Base-by-base conservation (phyloP, 2,888 invertebrate species). In the Heliconius cydno region DNA sequence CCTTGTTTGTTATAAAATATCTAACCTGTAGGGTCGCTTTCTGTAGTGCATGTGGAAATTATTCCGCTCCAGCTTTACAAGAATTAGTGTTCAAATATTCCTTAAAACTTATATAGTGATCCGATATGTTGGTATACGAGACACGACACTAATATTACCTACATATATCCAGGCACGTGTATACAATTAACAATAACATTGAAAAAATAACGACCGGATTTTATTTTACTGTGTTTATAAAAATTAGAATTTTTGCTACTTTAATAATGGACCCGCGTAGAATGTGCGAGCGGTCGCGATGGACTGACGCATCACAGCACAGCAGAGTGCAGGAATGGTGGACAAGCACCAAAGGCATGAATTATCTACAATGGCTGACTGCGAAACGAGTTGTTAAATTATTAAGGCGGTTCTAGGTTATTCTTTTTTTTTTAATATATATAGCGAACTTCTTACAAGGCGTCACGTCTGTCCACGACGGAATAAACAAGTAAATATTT, bases 1-100 rank as follows among this genome's bases (percentile, higher is more conserved):
- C 57, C 34, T 57, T 57, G 38, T 28, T 52, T 63, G 9, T 41
- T 65, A 76, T 15, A 79, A 71, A 67, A 80, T 75, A 84, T 85
- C 88, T 86, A 90, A 94, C 94, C 94, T 94, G 92, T 95, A 92
- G 84, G 95, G 94, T 85, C 94, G 93, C 90, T 94, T 95, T 91
- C 94, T 93, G 94, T 95, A 94, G 94, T 95, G 94, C 95, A 95
- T 95, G 92, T 94, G 91, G 90, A 91, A 88, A 89, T 91, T 91
- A 90, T 94, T 91, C 85, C 92, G 94, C 94, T 95, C 95, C 95
- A 95, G 95, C 90, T 94, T 94, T 91, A 88, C 92, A 87, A 90
- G 88, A 85, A 87, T 91, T 88, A 85, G 74, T 85, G 84, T 87
- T 86, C 86, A 81, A 79, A 85, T 88, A 12, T 60, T 60, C 60